phyloP scores from a whole-genome alignment of 2,797 vertebrate species.

The Typhlichthys eigenmanni region DNA sequence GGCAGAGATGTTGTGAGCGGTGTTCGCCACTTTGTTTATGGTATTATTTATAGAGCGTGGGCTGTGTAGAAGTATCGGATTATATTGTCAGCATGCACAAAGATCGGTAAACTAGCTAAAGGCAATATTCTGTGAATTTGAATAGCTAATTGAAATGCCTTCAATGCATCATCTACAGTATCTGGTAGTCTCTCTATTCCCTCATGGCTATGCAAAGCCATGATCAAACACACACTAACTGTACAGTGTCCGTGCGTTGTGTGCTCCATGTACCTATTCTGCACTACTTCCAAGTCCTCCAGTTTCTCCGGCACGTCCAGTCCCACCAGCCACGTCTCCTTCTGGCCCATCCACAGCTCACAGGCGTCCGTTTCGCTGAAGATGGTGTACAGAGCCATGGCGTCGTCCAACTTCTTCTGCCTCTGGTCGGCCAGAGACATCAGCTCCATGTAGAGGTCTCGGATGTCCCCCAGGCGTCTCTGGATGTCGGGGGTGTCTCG shows the following conservation, averaged over 20 bases:
- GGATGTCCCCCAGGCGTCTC: constrained; percentile 80
- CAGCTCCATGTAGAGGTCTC: constrained; percentile 85
- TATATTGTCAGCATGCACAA: too few relatives aligned
- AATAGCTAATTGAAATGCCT: too few relatives aligned
- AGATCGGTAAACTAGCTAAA: too few relatives aligned
- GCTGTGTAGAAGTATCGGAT: too few relatives aligned
- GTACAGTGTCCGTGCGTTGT: neutral
- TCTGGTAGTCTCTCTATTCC: too few relatives aligned
- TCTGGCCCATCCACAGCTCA: constrained; percentile 95
- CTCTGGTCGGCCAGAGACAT: constrained; percentile 84
- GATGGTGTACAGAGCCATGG: constrained; percentile 89
- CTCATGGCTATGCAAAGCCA: neutral
- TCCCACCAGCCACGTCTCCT: constrained; percentile 92
- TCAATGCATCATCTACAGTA: too few relatives aligned
- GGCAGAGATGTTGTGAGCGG: too few relatives aligned
- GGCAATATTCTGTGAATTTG: too few relatives aligned
- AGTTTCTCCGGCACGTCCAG: constrained; percentile 88
- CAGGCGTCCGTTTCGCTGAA: constrained; percentile 94
- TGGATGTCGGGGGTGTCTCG: constrained; percentile 87
- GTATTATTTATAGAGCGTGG: too few relatives aligned
- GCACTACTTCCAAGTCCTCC: constrained; percentile 93
- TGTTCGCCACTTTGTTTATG: too few relatives aligned
- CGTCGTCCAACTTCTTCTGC: constrained; percentile 85
- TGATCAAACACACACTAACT: neutral
- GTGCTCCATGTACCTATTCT: constrained; percentile 83